These are phyloP conservation scores for Caranx ignobilis DNA, from an alignment of 2,113 vertebrate genomes.

Conservation along the genomic window DNA sequence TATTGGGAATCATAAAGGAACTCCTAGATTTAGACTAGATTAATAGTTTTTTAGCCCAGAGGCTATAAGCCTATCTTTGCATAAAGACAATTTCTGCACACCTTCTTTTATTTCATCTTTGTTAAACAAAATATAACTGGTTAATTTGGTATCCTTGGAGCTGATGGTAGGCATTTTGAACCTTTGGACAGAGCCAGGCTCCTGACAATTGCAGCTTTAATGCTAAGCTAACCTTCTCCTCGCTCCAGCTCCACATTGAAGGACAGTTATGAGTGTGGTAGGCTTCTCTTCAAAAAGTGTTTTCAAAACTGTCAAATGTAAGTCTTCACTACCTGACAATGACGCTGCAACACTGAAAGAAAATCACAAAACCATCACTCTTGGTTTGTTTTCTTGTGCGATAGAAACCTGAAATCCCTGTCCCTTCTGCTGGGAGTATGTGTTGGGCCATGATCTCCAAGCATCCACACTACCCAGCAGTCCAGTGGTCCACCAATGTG, in stretches of 20 bases:
- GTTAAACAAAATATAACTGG: no score
- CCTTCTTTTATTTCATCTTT: no score
- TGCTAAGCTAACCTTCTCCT: no score
- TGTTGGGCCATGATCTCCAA: slow-evolving; percentile 1
- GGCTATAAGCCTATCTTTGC: not conserved
- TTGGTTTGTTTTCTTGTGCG: not conserved
- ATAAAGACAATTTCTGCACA: not conserved
- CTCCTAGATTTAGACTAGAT: not conserved
- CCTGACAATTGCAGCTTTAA: no score
- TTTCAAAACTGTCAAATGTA: not conserved
- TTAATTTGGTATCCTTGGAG: no score
- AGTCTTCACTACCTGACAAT: no score
- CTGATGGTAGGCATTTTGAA: no score
- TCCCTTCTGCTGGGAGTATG: slow-evolving; percentile 20
- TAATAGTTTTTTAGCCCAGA: not conserved
- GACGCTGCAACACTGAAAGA: no score
- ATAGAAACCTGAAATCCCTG: not conserved
- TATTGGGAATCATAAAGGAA: not conserved
- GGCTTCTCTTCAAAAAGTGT: not conserved
- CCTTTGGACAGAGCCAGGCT: no score
- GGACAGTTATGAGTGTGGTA: no score
- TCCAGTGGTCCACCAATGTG: slow-evolving; percentile 26
- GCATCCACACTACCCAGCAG: slow-evolving; percentile 4
- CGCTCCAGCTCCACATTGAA: no score
- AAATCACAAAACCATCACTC: no score